Base-by-base conservation (phyloP, 2,888 invertebrate genomes). In the Amblyjoppa fuscipennis region DNA sequence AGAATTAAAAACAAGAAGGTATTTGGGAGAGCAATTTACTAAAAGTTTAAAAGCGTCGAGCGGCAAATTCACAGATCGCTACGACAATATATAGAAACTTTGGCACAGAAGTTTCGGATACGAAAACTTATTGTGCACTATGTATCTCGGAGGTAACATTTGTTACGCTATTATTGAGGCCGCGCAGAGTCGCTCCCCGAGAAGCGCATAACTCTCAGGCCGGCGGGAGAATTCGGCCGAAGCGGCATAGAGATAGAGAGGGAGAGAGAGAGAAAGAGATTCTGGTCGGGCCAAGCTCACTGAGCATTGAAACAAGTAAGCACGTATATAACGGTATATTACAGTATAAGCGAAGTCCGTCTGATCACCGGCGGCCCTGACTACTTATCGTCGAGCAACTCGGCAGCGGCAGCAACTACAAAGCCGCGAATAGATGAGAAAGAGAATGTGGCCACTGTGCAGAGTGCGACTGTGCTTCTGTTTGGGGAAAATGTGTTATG, bases 181-280 rank as follows among this genome's bases (percentile, higher is more conserved):
- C 69, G 25, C 56, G 56, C 56, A 59, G 71, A 73, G 53, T 25
- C 45, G 64, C 31, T 70, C 31, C 71, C 5, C 70, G 74, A 34
- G 70, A 74, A 51, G 70, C 82, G 75, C 79, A 84, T 84, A 84
- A 81, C 76, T 84, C 84, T 80, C 73, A 71, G 68, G 84, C 76
- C 80, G 66, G 71, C 84, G 73, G 38, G 74, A 73, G 84, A 84
- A 84, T 84, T 84, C 84, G 80, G 76, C 80, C 84, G 84, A 56
- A 80, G 81, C 84, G 84, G 84, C 76, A 80, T 80, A 84, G 83
- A 80, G 53, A 16, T 3, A 45, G 11, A 45, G 13, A 49, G 56
- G 28, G 28, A 59, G 31, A 31, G 20, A 20, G 53, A 16, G 16
- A 45, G 13, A 49, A 49, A 59, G 28, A 59, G 31, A 31, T 34